Base-by-base conservation (phyloP, 53 echinoderm and acorn worm genomes). In the Holothuria leucospilota region DNA sequence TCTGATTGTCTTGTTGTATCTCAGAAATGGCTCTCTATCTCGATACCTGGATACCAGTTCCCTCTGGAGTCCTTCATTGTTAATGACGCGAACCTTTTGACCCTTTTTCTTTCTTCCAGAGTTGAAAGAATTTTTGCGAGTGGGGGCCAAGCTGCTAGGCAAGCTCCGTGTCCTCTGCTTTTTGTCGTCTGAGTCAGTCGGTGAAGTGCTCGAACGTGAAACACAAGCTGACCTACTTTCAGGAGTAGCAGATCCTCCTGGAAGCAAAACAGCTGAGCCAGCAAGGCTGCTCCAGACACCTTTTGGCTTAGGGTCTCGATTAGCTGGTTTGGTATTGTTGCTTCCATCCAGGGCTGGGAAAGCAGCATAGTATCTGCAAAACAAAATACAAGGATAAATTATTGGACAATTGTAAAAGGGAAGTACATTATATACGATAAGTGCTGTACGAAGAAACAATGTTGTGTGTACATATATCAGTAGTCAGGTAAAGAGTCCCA, bases 291-390 rank as follows among this genome's bases (percentile, higher is more conserved):
- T 93, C 94, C 94, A 94, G 23, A 92, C 94, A 51, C 96, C 94
- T 39, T 93, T 93, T 9, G 92, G 92, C 59, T 96, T 91, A 64
- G 65, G 41, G 77, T 86, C 96, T 61, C 56, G 59, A 51, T 59
- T 30, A 20, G 62, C 21, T 41, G 88, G 81, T 46, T 59, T 70
- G 14, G 29, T 82, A 20, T 72, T 60, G 27, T 82, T 87, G 39
- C 89, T 90, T 69, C 92, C 96, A 81, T 86, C 92, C 14, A 99
- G 91, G 20, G 99, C 90, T 70, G 99, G 99, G 69, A 99, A 99
- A 60, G 99, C 99, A 53, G 92, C 95, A 91, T 94, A 95, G 63
- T 98, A 98, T 81, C 98, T 98, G 69, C 6, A 84, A 80, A 38
- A 80, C 56, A 79, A 67, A 58, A 66, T 34, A 84, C 68, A 64